These are phyloP conservation scores for Myrmophylax atrothorax DNA, from an alignment of 2,113 vertebrate genomes.

Conservation along the genomic window DNA sequence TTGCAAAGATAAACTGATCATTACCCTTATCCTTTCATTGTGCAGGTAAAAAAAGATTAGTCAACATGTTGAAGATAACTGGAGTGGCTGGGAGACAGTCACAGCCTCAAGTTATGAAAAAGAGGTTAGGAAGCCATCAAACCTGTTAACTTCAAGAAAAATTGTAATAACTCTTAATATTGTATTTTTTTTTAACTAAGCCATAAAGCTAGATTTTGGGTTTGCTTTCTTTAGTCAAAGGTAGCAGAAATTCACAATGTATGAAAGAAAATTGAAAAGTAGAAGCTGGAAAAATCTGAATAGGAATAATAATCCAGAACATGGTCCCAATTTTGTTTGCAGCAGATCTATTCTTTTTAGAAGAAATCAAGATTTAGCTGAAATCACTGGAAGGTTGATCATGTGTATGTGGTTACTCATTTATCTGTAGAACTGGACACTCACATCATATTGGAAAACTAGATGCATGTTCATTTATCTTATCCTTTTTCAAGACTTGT, in stretches of 20 bases:
- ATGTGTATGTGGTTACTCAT: background rate
- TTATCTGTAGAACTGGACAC: background rate
- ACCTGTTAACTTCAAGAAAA: background rate
- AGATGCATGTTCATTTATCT: background rate
- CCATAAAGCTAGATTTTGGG: background rate
- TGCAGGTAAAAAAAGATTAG: constrained; percentile 20
- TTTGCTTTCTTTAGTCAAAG: background rate
- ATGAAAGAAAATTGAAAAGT: background rate
- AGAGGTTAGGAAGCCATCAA: background rate
- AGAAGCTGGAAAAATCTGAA: background rate
- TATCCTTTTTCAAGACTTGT: background rate
- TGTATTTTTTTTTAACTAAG: background rate
- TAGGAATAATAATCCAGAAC: background rate
- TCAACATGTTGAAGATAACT: background rate
- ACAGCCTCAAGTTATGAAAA: background rate
- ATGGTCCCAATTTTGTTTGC: background rate
- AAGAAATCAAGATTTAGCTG: background rate
- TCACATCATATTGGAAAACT: background rate
- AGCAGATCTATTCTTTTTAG: background rate
- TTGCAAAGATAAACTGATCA: constrained; percentile 41
- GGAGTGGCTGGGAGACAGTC: background rate
- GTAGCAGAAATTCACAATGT: background rate
- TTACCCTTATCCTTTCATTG: constrained; percentile 38
- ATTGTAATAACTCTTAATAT: background rate
- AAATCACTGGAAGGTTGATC: background rate